These are phyloP conservation scores for Halyomorpha halys DNA, from an alignment of 1,140 invertebrate species.

Conservation along the genomic window DNA sequence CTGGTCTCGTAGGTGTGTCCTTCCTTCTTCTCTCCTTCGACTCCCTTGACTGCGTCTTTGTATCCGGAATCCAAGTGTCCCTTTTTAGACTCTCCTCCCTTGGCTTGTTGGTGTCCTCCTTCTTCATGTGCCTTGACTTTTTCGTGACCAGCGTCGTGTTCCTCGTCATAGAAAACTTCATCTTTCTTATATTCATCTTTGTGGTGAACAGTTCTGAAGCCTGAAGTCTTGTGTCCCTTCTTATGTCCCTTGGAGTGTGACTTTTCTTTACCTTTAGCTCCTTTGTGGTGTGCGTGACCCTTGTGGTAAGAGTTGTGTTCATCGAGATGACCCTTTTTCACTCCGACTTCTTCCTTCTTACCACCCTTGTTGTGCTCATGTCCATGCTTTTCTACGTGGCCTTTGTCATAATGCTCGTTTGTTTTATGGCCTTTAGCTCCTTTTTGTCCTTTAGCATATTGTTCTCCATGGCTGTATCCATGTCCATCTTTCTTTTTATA, in stretches of 20 bases:
- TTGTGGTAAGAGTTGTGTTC: conserved; percentile 36
- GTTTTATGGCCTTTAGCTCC: conserved; percentile 49
- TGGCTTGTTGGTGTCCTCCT: conserved; percentile 29
- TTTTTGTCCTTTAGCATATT: conserved; percentile 37
- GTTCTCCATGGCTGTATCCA: conserved; percentile 13
- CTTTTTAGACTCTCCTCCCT: conserved; percentile 31
- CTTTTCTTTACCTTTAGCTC: conserved; percentile 28
- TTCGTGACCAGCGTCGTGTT: conserved; percentile 49
- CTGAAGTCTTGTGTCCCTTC: conserved; percentile 52
- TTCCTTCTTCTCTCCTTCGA: conserved; percentile 29
- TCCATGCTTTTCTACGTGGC: conserved; percentile 30
- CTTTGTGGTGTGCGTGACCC: conserved; percentile 35
- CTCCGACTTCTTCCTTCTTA: conserved; percentile 30
- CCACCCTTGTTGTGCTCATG: conserved; percentile 32
- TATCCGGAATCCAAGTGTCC: conserved; percentile 31
- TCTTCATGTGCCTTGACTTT: conserved; percentile 39
- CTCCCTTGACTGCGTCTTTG: conserved; percentile 27
- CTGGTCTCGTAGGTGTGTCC: conserved; percentile 30
- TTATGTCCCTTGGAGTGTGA: conserved; percentile 43
- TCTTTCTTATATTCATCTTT: conserved; percentile 55
- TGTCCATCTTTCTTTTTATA: conserved; percentile 12
- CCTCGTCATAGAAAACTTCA: conserved; percentile 53
- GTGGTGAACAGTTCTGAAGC: conserved; percentile 51
- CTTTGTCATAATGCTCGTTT: conserved; percentile 38
- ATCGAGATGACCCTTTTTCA: conserved; percentile 33